phyloP scores from a whole-genome alignment of 2,888 invertebrate species.

The Parnassius apollo region DNA sequence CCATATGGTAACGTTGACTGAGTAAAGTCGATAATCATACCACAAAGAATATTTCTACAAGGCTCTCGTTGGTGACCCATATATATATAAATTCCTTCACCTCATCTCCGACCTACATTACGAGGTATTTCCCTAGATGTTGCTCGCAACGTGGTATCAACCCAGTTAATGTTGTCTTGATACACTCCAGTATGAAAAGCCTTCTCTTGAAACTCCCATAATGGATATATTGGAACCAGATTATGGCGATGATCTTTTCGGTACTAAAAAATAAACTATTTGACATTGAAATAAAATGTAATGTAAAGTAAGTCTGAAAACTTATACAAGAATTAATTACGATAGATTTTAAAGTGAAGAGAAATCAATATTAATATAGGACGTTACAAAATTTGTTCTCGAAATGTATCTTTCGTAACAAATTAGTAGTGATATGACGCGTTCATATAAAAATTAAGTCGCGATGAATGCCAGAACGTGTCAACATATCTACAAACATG shows the following conservation, averaged over 20 bases:
- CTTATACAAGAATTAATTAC: no score
- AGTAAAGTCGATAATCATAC: conserved; percentile 8
- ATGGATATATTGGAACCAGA: not conserved
- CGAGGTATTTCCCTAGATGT: not conserved
- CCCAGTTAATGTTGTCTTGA: not conserved
- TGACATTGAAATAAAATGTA: no score
- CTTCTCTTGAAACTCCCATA: not conserved
- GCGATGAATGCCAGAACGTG: conserved; percentile 20
- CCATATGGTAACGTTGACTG: conserved; percentile 5
- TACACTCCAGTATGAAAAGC: not conserved
- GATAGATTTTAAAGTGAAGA: no score
- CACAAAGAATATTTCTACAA: conserved; percentile 11
- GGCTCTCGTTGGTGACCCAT: conserved; percentile 7
- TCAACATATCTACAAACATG: conserved; percentile 4
- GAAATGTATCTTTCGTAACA: no score
- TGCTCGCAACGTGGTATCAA: not conserved
- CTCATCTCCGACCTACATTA: not conserved
- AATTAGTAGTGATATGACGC: conserved; percentile 5
- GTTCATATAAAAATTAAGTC: conserved; percentile 6
- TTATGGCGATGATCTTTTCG: not conserved
- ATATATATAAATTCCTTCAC: not conserved
- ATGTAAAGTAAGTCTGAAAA: no score
- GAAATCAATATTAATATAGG: no score
- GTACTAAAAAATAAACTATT: not conserved
- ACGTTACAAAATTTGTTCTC: no score